Base-by-base conservation (phyloP, 1,140 invertebrate species). In the Bursaphelenchus mucronatus region DNA sequence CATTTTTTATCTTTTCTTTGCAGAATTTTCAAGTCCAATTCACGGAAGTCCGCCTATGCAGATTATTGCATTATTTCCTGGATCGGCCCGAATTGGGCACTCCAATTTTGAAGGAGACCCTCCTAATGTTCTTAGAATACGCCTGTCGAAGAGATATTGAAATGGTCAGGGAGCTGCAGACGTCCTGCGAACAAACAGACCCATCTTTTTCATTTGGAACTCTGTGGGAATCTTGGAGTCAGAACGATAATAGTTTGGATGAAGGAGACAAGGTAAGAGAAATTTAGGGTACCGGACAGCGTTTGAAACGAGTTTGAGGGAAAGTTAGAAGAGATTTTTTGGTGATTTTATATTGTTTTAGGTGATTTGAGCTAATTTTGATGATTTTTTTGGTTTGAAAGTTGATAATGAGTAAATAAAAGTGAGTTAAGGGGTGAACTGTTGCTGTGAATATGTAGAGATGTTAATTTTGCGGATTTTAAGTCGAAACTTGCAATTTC, bases 61-160 rank as follows among this genome's bases (percentile, higher is more conserved):
- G 90, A 68, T 87, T 94, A 56, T 83, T 95, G 63, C 87, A 91
- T 8, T 92, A 90, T 45, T 83, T 95, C 41, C 83, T 94, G 21
- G 92, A 95, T 80, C 90, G 92, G 82, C 88, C 88, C 46, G 91
- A 94, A 82, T 90, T 94, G 61, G 90, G 90, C 10, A 87, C 88
- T 52, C 86, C 88, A 9, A 90, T 94, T 69, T 81, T 94, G 55
- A 90, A 93, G 76, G 88, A 89, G 81, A 88, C 92, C 63, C 84
- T 94, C 8, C 87, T 89, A 66, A 89, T 93, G 80, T 88, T 94
- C 56, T 90, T 94, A 81, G 87, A 90, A 84, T 69, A 58, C 8
- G 46, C 63, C 11, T 70, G 69, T 56, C 8, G 30, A 10, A 50
- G 62, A 10, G 69, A 70, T 53, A 11, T 8, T 13, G 44, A 52